A percentile compares a stretch with the other conserved stretches of the same genome.
Conservation (phyloP, 2,888 invertebrate species). For the Agonopterix subpropinquella region DNA sequence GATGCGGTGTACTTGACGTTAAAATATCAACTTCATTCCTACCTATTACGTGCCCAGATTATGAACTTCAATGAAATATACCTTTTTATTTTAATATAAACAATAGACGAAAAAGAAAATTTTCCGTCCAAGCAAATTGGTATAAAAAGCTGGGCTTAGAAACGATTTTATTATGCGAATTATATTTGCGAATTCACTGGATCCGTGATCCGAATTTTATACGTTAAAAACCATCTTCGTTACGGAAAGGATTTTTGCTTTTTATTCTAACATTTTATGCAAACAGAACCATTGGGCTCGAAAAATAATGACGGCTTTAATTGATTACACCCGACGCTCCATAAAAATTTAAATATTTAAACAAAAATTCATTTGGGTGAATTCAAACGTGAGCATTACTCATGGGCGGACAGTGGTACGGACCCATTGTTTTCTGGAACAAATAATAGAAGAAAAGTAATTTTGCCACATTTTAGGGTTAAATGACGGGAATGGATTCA, state of each 20-base stretch:
- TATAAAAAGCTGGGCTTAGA: constrained; percentile 19
- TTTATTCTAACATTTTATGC: neutral
- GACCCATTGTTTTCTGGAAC: constrained; percentile 4
- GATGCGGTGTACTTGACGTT: too few relatives aligned
- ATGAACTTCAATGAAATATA: constrained; percentile 19
- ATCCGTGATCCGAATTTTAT: constrained; percentile 10
- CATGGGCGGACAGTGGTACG: constrained; percentile 2
- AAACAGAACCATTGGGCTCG: neutral
- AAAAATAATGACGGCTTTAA: constrained; percentile 1
- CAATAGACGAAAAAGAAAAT: constrained; percentile 19
- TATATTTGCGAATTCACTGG: constrained; percentile 13
- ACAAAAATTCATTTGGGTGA: neutral
- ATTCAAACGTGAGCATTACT: neutral
- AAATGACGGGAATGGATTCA: constrained; percentile 11
- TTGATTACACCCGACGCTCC: constrained; percentile 1
- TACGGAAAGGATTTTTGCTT: constrained; percentile 1
- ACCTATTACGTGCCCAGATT: constrained; percentile 17
- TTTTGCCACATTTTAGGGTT: constrained; percentile 8
- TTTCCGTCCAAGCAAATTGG: constrained; percentile 21
- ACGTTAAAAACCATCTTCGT: constrained; percentile 1
- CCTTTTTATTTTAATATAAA: constrained; percentile 22
- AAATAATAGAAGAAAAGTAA: constrained; percentile 7
- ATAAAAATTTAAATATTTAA: constrained; percentile 6
- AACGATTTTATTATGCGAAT: constrained; percentile 29
- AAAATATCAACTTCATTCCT: neutral